phyloP scores from a whole-genome alignment of 2,797 vertebrate species.

The Heliangelus exortis region DNA sequence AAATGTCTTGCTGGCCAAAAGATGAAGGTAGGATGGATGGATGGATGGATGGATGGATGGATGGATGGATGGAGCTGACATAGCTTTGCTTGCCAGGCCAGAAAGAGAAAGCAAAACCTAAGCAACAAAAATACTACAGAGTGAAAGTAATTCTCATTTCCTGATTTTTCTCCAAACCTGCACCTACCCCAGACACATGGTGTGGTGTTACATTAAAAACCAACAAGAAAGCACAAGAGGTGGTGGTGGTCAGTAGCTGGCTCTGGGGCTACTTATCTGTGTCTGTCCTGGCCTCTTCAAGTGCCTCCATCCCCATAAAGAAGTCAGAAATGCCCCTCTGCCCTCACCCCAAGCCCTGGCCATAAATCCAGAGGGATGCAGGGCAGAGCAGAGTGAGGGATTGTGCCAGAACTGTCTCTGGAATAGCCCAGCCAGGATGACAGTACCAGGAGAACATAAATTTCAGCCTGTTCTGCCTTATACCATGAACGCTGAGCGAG shows the following conservation, averaged over 20 bases:
- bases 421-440: neutral
- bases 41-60: neutral
- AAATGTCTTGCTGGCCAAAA: neutral
- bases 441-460: constrained; percentile 64
- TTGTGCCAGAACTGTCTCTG: constrained; percentile 46
- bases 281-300: constrained; percentile 37
- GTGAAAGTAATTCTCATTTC: neutral
- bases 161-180: neutral
- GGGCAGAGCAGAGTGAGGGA: neutral
- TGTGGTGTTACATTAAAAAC: neutral
- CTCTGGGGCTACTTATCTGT: constrained; percentile 23
- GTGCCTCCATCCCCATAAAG: constrained; percentile 56
- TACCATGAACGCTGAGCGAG: neutral
- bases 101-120: neutral
- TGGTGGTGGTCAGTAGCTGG: constrained; percentile 28
- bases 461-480: constrained; percentile 58
- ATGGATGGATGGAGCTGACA: neutral
- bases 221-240: neutral
- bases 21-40: neutral
- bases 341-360: constrained; percentile 55
- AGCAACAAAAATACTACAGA: neutral
- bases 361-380: constrained; percentile 47
- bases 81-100: neutral
- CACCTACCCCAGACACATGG: neutral
- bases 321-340: constrained; percentile 56